Base-by-base conservation (phyloP, 2,888 invertebrate genomes). In the Bembecia ichneumoniformis region DNA sequence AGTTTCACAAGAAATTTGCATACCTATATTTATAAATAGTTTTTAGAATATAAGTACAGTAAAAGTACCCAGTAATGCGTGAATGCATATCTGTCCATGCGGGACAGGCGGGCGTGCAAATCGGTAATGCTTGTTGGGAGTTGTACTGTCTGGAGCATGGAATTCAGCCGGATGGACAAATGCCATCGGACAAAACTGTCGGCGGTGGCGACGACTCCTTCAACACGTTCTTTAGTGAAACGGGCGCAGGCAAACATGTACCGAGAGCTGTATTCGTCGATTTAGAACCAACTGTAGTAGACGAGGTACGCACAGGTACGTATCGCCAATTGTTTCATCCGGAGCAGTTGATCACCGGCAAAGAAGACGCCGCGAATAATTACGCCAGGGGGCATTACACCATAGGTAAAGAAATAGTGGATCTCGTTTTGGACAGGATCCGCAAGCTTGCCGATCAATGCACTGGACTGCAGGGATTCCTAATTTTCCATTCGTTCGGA, bases 381-480 rank as follows among this genome's bases (percentile, higher is more conserved):
- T 98, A 98, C 68, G 98, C 98, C 35, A 91, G 98, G 66, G 98
- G 98, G 49, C 98, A 98, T 81, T 98, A 98, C 88, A 98, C 97
- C 48, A 95, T 98, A 70, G 98, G 97, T 62, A 95, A 95, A 74
- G 97, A 97, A 82, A 96, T 97, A 60, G 96, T 97, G 11, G 96
- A 96, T 69, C 88, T 96, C 55, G 96, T 96, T 3, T 86, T 96
- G 60, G 96, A 96, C 83, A 89, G 96, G 51, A 92, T 96, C 58
- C 91, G 96, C 55, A 96, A 94, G 77, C 83, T 94, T 65, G 93
- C 93, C 7, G 96, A 97, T 73, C 96, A 96, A 87, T 97, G 96
- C 82, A 96, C 96, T 14, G 96, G 96, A 52, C 91, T 92, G 15
- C 94, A 95, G 80, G 97, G 97, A 50, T 97, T 97, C 88, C 89